Evolutionary conservation across 1,140 invertebrate species (phyloP), one percentile per base, ranked within the genome.

Genomic region (Cephus cinctus): DNA sequence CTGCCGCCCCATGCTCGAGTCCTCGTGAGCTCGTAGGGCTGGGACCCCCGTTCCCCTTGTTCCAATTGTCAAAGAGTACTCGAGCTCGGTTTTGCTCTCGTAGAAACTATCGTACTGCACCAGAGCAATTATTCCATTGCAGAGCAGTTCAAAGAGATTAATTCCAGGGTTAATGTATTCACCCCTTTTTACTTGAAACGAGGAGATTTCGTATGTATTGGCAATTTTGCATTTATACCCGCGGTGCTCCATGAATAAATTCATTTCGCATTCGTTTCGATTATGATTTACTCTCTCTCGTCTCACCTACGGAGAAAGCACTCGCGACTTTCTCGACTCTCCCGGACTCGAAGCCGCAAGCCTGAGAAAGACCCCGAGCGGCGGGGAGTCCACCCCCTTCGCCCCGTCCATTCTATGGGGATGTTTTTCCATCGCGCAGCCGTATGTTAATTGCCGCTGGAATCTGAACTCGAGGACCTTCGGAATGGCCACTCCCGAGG

Each of bases 151-250:
- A 74, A 74, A 75, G 71, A 71, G 70, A 66, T 74, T 75, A 73
- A 74, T 73, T 75, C 63, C 69, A 57, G 54, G 63, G 67, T 67
- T 74, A 73, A 74, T 74, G 67, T 74, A 74, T 75, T 75, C 73
- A 75, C 73, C 73, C 73, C 73, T 75, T 75, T 75, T 75, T 75
- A 73, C 73, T 73, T 71, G 57, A 69, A 73, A 68, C 70, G 62
- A 66, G 66, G 71, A 74, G 69, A 73, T 74, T 74, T 75, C 70
- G 71, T 75, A 73, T 75, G 73, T 73, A 75, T 75, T 75, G 71
- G 66, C 73, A 75, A 75, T 75, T 75, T 73, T 71, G 70, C 70
- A 74, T 73, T 72, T 75, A 73, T 66, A 73, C 65, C 50, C 61
- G 61, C 36, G 48, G 57, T 58, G 19, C 42, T 23, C 54, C 46